Percentiles rank a stretch among this genome's conserved stretches.
Conservation (phyloP, 1,140 invertebrate species). For the Hylyphantes graminicola region DNA sequence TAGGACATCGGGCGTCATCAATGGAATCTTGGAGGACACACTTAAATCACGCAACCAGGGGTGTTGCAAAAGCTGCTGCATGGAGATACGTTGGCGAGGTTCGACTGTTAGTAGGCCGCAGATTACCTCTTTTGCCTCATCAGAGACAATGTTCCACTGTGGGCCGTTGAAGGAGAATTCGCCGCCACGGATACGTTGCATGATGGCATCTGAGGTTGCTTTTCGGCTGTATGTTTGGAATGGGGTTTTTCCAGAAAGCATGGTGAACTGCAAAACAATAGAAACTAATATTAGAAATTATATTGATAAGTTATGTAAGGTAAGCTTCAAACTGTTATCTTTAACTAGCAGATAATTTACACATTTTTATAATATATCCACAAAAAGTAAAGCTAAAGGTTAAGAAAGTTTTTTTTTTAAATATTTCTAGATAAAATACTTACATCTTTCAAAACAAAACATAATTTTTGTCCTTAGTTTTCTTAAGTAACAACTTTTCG, state of each 20-base stretch:
- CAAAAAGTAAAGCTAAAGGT: not conserved
- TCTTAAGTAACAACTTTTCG: too few species aligned
- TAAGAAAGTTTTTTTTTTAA: too few species aligned
- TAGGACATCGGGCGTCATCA: constrained; percentile 74
- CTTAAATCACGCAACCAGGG: constrained; percentile 74
- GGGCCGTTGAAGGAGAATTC: constrained; percentile 78
- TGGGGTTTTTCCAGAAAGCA: constrained; percentile 86
- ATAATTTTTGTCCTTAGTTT: too few species aligned
- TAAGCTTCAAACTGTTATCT: not conserved
- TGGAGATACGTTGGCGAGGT: constrained; percentile 77
- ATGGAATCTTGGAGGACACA: constrained; percentile 69
- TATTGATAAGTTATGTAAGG: not conserved
- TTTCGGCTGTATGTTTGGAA: constrained; percentile 79
- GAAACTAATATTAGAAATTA: not conserved
- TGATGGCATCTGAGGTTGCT: constrained; percentile 79
- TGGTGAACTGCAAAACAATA: constrained; percentile 76
- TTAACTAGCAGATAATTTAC: not conserved
- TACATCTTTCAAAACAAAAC: too few species aligned
- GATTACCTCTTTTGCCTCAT: constrained; percentile 80
- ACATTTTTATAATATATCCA: not conserved
- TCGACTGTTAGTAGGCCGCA: constrained; percentile 83
- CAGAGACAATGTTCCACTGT: constrained; percentile 80
- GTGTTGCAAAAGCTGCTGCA: constrained; percentile 75
- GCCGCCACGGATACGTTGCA: constrained; percentile 82
- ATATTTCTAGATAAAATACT: too few species aligned